Evolutionary conservation across 2,888 invertebrate genomes (phyloP), one percentile per base, ranked within the genome.

Genomic region (Dendrolimus pini): DNA sequence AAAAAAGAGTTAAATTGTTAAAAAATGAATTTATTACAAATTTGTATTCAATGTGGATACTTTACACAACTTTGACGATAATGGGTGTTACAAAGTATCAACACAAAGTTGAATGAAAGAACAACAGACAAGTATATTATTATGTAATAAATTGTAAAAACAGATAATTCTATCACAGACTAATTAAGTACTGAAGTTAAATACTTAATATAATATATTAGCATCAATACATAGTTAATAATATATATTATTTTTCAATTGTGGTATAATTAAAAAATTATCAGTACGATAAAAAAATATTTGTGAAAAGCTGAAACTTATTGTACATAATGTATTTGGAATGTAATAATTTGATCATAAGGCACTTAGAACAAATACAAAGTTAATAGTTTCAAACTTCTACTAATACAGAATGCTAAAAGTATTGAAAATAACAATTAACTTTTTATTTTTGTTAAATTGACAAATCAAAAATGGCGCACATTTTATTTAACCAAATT

Each of bases 1-100:
- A 83, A 87, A 89, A 87, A 83, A 83, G 84, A 82, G 80, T 80
- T 82, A 78, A 77, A 80, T 79, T 83, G 81, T 85, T 85, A 84
- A 80, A 85, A 86, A 88, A 86, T 83, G 84, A 89, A 89, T 83
- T 80, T 79, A 89, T 89, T 89, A 89, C 89, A 89, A 89, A 90
- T 90, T 89, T 89, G 89, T 87, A 89, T 90, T 86, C 69, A 63
- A 68, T 60, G 60, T 68, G 56, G 60, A 62, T 18, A 55, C 12
- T 42, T 53, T 61, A 58, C 55, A 54, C 56, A 57, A 47, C 60
- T 60, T 61, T 56, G 47, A 53, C 61, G 54, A 56, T 55, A 60
- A 52, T 57, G 59, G 58, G 9, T 58, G 30, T 47, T 7, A 47
- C 42, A 53, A 60, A 59, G 61, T 59, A 62, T 60, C 61, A 65